Evolutionary conservation across 2,888 invertebrate genomes (phyloP).

Genomic region (Papilio elwesi): DNA sequence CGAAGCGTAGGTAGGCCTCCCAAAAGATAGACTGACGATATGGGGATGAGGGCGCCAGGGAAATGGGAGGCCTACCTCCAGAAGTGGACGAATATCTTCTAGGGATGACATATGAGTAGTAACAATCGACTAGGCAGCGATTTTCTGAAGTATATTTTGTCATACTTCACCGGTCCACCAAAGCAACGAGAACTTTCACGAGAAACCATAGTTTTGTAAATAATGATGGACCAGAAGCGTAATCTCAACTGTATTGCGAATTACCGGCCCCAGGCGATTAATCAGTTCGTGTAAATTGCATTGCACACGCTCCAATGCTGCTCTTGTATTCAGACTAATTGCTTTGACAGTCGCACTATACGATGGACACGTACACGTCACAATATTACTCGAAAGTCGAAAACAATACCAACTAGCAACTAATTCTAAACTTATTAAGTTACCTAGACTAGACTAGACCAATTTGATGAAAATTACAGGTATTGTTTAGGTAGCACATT

Average conservation of each 20-base stretch:
- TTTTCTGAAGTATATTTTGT: too few relatives aligned
- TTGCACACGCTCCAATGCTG: conserved; percentile 52
- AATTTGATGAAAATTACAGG: too few relatives aligned
- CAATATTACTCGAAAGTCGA: neutral
- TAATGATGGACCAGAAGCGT: neutral
- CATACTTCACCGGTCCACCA: too few relatives aligned
- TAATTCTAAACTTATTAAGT: neutral
- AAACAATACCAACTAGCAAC: neutral
- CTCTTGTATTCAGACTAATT: conserved; percentile 53
- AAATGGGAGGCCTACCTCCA: too few relatives aligned
- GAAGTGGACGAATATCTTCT: too few relatives aligned
- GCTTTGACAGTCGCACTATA: conserved; percentile 57
- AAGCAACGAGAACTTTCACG: neutral
- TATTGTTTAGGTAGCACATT: too few relatives aligned
- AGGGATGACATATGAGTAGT: too few relatives aligned
- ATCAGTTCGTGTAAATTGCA: conserved; percentile 59
- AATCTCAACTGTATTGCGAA: conserved; percentile 36
- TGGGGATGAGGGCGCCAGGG: too few relatives aligned
- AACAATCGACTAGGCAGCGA: too few relatives aligned
- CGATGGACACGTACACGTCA: conserved; percentile 47
- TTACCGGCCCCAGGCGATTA: conserved; percentile 49
- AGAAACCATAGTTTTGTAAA: neutral
- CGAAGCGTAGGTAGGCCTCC: too few relatives aligned
- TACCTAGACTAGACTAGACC: too few relatives aligned
- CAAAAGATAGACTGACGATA: too few relatives aligned